Evolutionary conservation across 2,797 vertebrate species (phyloP).

Genomic region (Neomorphus geoffroyi): DNA sequence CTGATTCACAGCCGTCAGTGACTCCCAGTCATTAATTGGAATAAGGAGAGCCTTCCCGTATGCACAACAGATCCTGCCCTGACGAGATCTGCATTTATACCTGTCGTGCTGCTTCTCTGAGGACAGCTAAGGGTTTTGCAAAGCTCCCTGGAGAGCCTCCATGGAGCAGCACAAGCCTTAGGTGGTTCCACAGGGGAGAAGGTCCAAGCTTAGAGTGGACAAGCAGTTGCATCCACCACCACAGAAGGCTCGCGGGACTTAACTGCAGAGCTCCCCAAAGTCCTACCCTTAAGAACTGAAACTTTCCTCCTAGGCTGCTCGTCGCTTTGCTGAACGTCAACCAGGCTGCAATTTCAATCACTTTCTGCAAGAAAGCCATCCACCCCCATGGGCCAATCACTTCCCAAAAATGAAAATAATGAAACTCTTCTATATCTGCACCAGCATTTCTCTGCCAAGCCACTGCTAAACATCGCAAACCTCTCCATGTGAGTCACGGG

Average conservation of each 20-base stretch:
- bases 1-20: conserved; percentile 52
- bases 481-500: fast-evolving
- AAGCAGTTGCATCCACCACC: neutral
- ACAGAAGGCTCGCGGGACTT: fast-evolving
- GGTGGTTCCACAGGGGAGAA: too few relatives aligned
- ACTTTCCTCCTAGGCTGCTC: neutral
- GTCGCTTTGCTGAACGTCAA: neutral
- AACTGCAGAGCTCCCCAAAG: neutral
- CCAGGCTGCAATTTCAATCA: neutral
- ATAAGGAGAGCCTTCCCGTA: conserved; percentile 17
- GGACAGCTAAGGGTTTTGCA: neutral
- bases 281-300: neutral
- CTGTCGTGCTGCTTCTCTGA: neutral
- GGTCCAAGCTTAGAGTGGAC: neutral
- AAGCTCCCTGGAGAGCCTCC: neutral
- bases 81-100: neutral
- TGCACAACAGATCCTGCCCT: conserved; percentile 46
- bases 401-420: neutral
- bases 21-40: conserved; percentile 26
- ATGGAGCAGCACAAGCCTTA: neutral
- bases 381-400: neutral
- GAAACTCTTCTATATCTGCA: neutral
- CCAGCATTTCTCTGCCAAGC: neutral
- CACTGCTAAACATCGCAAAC: neutral
- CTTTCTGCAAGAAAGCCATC: neutral